Evolutionary conservation across 2,797 vertebrate genomes (phyloP).

Genomic region (Molossus alvarezi): DNA sequence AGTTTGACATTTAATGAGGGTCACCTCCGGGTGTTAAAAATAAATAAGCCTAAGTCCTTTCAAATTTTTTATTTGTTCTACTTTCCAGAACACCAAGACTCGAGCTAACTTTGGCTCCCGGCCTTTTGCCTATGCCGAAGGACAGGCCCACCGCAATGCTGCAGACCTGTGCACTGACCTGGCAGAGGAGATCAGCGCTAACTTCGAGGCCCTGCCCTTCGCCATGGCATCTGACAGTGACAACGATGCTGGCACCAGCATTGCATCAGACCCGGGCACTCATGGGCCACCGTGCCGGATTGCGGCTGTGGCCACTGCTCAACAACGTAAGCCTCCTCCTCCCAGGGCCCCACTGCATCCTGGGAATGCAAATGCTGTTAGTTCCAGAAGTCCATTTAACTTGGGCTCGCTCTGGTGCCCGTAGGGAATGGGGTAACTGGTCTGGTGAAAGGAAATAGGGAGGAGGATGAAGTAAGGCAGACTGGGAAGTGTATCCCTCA

Average conservation of each 20-base stretch:
- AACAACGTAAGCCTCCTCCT: constrained; percentile 93
- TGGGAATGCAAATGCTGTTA: neutral
- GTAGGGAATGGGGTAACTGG: neutral
- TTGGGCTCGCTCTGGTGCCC: neutral
- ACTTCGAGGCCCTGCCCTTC: constrained; percentile 99
- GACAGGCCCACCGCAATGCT: constrained; percentile 98
- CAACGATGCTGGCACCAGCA: constrained; percentile 98
- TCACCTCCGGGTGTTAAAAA: neutral
- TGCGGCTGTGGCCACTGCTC: constrained; percentile 95
- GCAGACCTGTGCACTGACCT: constrained; percentile 98
- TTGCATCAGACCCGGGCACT: constrained; percentile 96
- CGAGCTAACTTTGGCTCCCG: constrained; percentile 98
- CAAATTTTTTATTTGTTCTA: neutral
- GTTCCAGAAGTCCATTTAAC: neutral
- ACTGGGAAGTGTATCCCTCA: neutral
- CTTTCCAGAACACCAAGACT: constrained; percentile 97
- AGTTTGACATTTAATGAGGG: neutral
- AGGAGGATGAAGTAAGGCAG: neutral
- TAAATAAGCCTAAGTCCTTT: neutral
- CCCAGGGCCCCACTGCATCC: neutral
- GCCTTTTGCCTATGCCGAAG: constrained; percentile 97
- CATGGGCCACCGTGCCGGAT: constrained; percentile 98
- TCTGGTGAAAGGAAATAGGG: neutral
- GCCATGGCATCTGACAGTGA: constrained; percentile 99
- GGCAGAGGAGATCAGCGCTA: constrained; percentile 99